Conservation (phyloP, 2,888 invertebrate species). For the Homarus gammarus region DNA sequence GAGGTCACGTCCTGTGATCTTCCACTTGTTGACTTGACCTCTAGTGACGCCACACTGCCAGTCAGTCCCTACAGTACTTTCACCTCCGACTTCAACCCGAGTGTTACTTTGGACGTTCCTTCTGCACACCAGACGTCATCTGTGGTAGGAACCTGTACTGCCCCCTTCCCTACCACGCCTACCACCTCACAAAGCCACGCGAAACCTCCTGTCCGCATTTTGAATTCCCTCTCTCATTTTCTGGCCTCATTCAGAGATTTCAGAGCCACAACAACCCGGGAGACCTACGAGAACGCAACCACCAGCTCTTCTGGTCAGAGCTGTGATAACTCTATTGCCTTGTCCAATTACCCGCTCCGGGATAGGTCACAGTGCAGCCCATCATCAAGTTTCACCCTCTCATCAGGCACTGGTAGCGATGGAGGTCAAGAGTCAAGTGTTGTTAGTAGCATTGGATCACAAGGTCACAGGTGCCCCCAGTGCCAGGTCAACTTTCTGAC, state of each 20-base stretch:
- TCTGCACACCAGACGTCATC: not conserved
- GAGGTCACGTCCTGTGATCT: slow-evolving; percentile 31
- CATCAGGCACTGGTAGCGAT: slow-evolving; percentile 8
- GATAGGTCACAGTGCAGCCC: slow-evolving; percentile 6
- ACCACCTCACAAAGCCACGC: not conserved
- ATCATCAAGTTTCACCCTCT: slow-evolving; percentile 23
- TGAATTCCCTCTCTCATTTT: slow-evolving; percentile 29
- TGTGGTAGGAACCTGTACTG: not conserved
- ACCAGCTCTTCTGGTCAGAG: not conserved
- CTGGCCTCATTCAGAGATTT: slow-evolving; percentile 37
- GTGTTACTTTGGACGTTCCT: not conserved
- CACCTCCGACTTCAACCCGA: too few species aligned
- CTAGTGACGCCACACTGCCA: slow-evolving; percentile 42
- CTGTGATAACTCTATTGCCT: not conserved
- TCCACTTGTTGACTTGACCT: slow-evolving; percentile 47
- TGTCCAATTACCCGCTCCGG: not conserved
- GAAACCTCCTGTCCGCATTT: not conserved
- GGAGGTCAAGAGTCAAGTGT: slow-evolving; percentile 19
- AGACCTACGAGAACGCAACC: slow-evolving; percentile 27
- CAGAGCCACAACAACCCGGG: not conserved
- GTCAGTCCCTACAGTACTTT: slow-evolving; percentile 44
- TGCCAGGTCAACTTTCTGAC: slow-evolving; percentile 57
- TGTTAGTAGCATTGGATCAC: not conserved
- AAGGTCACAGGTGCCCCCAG: slow-evolving; percentile 34
- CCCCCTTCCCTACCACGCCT: not conserved